phyloP scores from a whole-genome alignment of 35 echinoderm and acorn worm species.

The Anneissia japonica region DNA sequence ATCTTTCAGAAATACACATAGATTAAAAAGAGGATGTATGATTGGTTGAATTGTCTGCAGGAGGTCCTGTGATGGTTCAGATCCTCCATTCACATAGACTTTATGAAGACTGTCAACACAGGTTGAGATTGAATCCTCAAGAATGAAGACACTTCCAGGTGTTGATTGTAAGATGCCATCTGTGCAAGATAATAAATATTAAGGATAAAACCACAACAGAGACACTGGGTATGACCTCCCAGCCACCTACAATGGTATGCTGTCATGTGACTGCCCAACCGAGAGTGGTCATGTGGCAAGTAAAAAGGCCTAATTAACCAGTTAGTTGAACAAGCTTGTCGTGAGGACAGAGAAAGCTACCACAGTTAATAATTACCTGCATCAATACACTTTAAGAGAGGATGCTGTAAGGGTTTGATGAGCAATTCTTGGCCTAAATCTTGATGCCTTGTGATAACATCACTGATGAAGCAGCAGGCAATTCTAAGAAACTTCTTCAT shows the following conservation, averaged over 20 bases:
- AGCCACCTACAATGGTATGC: too few relatives aligned
- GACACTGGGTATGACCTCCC: too few relatives aligned
- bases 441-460: not conserved
- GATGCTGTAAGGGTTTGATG: not conserved
- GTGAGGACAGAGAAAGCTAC: too few relatives aligned
- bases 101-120: constrained; percentile 66
- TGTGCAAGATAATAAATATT: too few relatives aligned
- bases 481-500: not conserved
- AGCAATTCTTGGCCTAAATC: not conserved
- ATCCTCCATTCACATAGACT: constrained; percentile 45
- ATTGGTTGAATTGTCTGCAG: constrained; percentile 36
- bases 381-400: not conserved
- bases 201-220: too few relatives aligned
- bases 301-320: too few relatives aligned
- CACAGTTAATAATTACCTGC: not conserved
- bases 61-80: constrained; percentile 47
- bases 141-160: not conserved
- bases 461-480: not conserved
- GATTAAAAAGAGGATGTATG: constrained; percentile 47
- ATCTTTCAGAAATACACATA: constrained; percentile 51
- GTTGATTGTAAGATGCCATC: not conserved
- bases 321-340: too few relatives aligned
- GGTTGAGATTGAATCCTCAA: constrained; percentile 28
- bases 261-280: too few relatives aligned
- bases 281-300: too few relatives aligned